Base-by-base conservation (phyloP, 1,140 invertebrate genomes). In the Drosophila teissieri region DNA sequence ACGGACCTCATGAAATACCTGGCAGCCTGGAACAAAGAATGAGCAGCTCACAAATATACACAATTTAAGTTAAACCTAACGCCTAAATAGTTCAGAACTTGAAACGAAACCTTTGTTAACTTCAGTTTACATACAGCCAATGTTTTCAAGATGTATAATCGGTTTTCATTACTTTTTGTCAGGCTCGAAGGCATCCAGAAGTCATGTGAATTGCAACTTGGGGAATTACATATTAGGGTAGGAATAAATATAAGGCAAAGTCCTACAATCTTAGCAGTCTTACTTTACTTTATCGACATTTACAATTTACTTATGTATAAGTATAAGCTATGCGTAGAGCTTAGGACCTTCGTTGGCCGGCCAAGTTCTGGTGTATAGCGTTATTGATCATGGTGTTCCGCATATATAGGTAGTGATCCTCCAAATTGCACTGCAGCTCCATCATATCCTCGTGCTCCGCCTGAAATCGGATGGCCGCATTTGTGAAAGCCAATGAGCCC, bases 1-100 rank as follows among this genome's bases (percentile, higher is more conserved):
- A 97, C 95, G 75, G 97, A 97, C 93, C 93, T 97, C 36, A 92
- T 97, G 67, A 95, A 94, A 81, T 97, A 97, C 92, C 83, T 97
- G 72, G 94, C 95, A 79, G 93, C 94, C 17, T 94, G 93, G 93
- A 92, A 89, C 27, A 93, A 91, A 44, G 88, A 93, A 63, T 92
- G 62, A 75, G 5, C 22, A 45, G 39, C 55, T 67, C 31, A 52
- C 17, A 36, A 48, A 52, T 6, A 61, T 8, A 36, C 27, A 45
- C 39, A 61, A 61, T 31, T 31, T 40, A 34, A 39, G n/a, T 36
- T 48, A 69, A 44, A 55, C 22, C 36, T 34, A 37, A 54, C 1
- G 36, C 63, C 63, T 67, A 31, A 63, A 44, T 49, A 67, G 58
- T 42, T 36, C 42, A 34, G n/a, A 49, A 49, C 37, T 37, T 49